phyloP scores from a whole-genome alignment of 2,797 vertebrate genomes.

The Echiichthys vipera region DNA sequence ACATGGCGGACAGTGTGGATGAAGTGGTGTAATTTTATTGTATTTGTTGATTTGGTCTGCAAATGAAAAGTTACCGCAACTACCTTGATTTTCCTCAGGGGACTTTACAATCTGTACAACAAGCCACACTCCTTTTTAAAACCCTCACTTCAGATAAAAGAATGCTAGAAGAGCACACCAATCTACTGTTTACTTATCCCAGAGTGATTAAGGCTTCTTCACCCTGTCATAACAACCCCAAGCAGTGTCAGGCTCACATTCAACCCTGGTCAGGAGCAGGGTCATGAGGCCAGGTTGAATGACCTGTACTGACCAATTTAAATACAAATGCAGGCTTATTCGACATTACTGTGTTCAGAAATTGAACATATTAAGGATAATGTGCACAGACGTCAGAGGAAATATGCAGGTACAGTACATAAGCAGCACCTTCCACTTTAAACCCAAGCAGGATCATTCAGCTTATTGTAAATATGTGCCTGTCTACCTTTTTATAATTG shows the following conservation, averaged over 20 bases:
- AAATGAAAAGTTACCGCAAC: not conserved
- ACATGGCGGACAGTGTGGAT: not conserved
- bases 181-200: not conserved
- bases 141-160: not conserved
- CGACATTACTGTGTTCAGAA: not conserved
- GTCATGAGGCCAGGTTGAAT: not conserved
- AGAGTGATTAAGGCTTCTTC: not conserved
- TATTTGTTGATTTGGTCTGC: not conserved
- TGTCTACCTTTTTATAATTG: constrained; percentile 1
- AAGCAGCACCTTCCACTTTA: not conserved
- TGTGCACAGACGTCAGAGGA: not conserved
- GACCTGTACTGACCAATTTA: not conserved
- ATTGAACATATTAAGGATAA: no score
- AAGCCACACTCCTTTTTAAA: not conserved
- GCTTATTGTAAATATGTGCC: constrained; percentile 1
- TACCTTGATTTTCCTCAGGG: not conserved
- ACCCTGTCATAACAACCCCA: not conserved
- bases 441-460: no score
- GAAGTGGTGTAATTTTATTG: not conserved
- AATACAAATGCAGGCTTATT: not conserved
- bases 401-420: not conserved
- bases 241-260: not conserved
- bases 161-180: not conserved
- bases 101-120: not conserved
- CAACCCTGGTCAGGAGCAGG: not conserved